Base-by-base conservation (phyloP, 2,888 invertebrate species). In the Prenolepis imparis region DNA sequence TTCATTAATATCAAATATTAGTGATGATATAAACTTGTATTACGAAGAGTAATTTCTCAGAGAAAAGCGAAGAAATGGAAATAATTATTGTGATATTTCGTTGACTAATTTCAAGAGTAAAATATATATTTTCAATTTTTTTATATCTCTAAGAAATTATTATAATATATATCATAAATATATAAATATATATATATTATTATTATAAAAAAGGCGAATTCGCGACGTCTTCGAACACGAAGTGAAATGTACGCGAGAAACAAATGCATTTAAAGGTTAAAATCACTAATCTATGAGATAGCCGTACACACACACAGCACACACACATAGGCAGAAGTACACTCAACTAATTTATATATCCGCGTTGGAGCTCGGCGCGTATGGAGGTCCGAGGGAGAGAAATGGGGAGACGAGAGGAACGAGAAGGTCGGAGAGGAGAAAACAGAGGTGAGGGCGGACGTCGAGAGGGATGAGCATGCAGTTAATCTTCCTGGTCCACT, bases 401-500 rank as follows among this genome's bases (percentile, higher is more conserved):
- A 12, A 67, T n/a, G 41, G 52, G 66, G 11, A 55, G 48, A 61
- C 59, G 64, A 66, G 52, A 52, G 32, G 59, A n/a, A 32, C 28
- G 61, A 67, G 67, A 57, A 66, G 57, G 81, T 61, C 59, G 61
- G 59, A 80, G 77, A 77, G 74, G 84, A 74, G 87, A 83, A 83
- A 86, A 86, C 68, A 84, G 84, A 80, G 66, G 89, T 67, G 84
- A 78, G 68, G 84, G 83, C 32, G 83, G 61, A 72, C 74, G 73
- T 24, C 15, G 59, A 59, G 77, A 68, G 59, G 90, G 83, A 68
- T 85, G 86, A 82, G 83, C 64, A 72, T 57, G 90, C 90, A 90
- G 90, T 93, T 94, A 93, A 94, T 93, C 93, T 94, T 93, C 92
- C 89, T 91, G 93, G 92, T 93, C 92, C 93, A 93, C 91, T 93